These are phyloP conservation scores for Ricordea florida DNA, from an alignment of 92 coral and sea anemone species.

Conservation along the genomic window DNA sequence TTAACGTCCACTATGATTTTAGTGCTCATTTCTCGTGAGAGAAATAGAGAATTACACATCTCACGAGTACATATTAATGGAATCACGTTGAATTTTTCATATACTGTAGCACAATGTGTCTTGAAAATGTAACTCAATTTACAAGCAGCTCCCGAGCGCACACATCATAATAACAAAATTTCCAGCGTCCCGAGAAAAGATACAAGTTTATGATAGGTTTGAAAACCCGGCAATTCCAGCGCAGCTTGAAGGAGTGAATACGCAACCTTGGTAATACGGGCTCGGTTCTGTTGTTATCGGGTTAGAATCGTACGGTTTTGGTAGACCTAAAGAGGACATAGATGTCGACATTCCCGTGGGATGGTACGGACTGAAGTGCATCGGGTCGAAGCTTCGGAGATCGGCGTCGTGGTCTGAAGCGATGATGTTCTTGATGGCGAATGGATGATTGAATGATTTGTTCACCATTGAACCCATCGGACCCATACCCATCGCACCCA, in stretches of 20 bases:
- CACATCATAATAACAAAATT: slow-evolving; percentile 2
- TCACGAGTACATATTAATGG: slow-evolving; percentile 17
- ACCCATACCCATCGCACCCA: slow-evolving; percentile 63
- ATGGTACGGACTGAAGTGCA: slow-evolving; percentile 99
- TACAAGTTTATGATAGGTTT: slow-evolving; percentile 75
- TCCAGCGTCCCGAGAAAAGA: background rate
- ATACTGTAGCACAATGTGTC: slow-evolving; percentile 29
- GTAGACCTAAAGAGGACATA: slow-evolving; percentile 92
- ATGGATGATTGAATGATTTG: slow-evolving; percentile 97
- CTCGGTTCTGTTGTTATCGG: slow-evolving; percentile 78
- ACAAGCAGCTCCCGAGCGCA: slow-evolving; percentile 19
- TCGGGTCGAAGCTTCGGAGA: slow-evolving; percentile 95
- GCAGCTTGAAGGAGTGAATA: slow-evolving; percentile 88
- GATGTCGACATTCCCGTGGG: slow-evolving; percentile 81
- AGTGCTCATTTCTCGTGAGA: background rate
- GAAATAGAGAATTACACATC: background rate
- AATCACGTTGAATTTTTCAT: slow-evolving; percentile 30
- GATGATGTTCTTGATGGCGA: slow-evolving; percentile 99
- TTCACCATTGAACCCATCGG: slow-evolving; percentile 75
- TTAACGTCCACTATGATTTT: slow-evolving; percentile 3
- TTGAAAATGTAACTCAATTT: slow-evolving; percentile 28
- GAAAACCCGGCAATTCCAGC: slow-evolving; percentile 86
- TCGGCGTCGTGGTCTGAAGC: slow-evolving; percentile 99
- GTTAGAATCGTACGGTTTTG: slow-evolving; percentile 80
- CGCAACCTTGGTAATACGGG: slow-evolving; percentile 92